Evolutionary conservation across 2,113 vertebrate species (phyloP).

Genomic region (Pungitius pungitius): DNA sequence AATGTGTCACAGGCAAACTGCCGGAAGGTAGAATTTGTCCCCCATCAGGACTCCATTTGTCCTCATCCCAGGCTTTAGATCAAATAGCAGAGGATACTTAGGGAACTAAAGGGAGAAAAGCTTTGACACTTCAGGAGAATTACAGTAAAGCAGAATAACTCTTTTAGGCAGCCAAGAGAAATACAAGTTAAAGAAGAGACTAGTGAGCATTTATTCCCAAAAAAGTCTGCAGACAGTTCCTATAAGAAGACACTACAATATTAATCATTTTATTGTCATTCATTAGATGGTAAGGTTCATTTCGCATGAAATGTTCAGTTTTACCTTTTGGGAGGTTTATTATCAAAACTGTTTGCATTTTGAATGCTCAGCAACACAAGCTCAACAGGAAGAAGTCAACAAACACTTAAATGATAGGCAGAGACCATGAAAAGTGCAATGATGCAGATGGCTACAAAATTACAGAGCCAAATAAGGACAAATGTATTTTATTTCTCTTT

Average conservation of each 20-base stretch:
- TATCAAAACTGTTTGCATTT: background rate
- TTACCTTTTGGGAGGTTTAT: background rate
- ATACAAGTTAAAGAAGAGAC: background rate
- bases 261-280: too few relatives aligned
- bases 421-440: too few relatives aligned
- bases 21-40: too few relatives aligned
- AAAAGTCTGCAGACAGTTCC: background rate
- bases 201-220: background rate
- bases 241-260: background rate
- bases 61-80: background rate
- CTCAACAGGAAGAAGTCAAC: background rate
- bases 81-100: background rate
- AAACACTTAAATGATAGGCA: background rate
- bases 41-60: background rate
- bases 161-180: background rate
- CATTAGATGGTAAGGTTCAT: too few relatives aligned
- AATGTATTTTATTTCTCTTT: constrained; percentile 75
- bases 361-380: background rate
- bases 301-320: background rate
- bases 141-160: background rate
- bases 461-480: constrained; percentile 50
- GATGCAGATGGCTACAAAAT: background rate
- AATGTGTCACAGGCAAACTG: background rate
- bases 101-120: background rate
- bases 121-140: background rate